Percentiles rank a stretch among this genome's conserved stretches.
These are phyloP conservation scores for Peromyscus maniculatus DNA, from an alignment of 2,113 vertebrate species.

Conservation along the genomic window DNA sequence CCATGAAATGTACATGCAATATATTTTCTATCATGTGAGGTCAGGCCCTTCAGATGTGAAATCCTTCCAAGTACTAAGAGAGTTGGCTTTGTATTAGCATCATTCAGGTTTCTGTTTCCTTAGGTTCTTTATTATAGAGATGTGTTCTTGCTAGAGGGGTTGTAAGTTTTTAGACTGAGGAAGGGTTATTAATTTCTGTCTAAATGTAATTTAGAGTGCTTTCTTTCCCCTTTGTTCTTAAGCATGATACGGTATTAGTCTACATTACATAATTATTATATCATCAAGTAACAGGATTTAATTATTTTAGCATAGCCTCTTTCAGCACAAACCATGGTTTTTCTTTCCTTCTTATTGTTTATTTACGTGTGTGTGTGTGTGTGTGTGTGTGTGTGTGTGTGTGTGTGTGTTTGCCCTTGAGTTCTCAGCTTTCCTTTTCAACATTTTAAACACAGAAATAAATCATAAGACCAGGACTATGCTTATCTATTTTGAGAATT, in stretches of 20 bases:
- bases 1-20: too few relatives aligned
- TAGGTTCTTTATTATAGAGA: not conserved
- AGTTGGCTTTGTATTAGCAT: not conserved
- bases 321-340: slow-evolving; percentile 26
- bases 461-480: slow-evolving; percentile 41
- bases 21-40: not conserved
- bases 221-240: not conserved
- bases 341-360: not conserved
- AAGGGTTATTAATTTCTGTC: not conserved
- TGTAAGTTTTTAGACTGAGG: not conserved
- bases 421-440: slow-evolving; percentile 23
- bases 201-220: not conserved
- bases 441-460: slow-evolving; percentile 59
- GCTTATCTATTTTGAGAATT: slow-evolving; percentile 42
- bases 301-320: not conserved
- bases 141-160: not conserved
- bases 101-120: not conserved
- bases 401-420: not conserved
- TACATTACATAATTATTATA: not conserved
- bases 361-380: not conserved
- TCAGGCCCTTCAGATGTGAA: not conserved
- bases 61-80: not conserved
- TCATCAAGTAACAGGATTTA: not conserved
- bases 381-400: not conserved
- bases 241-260: not conserved